phyloP scores from a whole-genome alignment of 1,140 invertebrate species.

The Onthophagus taurus region DNA sequence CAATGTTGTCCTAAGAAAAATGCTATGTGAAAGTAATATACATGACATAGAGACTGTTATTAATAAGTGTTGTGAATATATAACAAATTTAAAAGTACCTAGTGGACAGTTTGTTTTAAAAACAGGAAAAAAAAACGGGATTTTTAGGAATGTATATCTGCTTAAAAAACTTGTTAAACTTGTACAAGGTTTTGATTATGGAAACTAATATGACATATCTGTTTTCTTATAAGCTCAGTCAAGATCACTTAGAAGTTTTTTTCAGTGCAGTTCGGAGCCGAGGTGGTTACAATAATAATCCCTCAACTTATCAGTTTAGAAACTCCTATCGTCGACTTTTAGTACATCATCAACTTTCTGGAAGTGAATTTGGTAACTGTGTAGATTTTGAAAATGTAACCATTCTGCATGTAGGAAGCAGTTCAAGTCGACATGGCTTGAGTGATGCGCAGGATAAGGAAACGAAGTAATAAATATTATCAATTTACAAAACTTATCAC shows the following conservation, averaged over 20 bases:
- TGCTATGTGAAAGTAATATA: no score
- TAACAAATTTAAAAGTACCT: no score
- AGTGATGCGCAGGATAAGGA: background rate
- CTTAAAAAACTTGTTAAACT: no score
- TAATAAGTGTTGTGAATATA: no score
- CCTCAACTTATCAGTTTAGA: background rate
- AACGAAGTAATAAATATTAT: background rate
- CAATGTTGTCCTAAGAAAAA: no score
- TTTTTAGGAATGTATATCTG: no score
- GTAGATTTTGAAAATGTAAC: background rate
- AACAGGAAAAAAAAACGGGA: no score
- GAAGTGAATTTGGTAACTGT: background rate
- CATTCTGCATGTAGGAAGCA: background rate
- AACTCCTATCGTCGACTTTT: background rate
- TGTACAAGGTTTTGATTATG: no score
- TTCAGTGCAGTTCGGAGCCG: conserved; percentile 2
- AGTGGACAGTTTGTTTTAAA: no score
- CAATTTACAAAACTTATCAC: background rate
- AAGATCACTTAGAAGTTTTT: conserved; percentile 6
- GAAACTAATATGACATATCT: conserved; percentile 1
- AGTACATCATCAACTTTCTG: background rate
- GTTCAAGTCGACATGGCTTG: background rate
- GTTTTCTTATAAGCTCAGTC: background rate
- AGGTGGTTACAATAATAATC: conserved; percentile 8
- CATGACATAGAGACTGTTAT: no score